Conservation (phyloP, 2,888 invertebrate genomes). For the Cheilosia scutellata region DNA sequence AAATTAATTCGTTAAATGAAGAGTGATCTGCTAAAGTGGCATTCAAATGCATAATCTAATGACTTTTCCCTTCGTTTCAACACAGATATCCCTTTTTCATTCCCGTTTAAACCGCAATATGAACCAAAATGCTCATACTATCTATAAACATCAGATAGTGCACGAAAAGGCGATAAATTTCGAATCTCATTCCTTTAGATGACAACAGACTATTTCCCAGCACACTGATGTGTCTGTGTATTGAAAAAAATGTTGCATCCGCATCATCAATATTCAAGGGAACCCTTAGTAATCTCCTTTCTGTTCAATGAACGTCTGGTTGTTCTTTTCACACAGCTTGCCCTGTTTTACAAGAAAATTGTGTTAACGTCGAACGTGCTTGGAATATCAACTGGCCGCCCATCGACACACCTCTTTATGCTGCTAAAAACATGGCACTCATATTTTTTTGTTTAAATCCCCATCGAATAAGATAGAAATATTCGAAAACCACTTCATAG, state of each 20-base stretch:
- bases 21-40: too few species aligned
- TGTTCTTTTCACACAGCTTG: conserved; percentile 22
- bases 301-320: conserved; percentile 35
- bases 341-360: conserved; percentile 51
- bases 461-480: conserved; percentile 42
- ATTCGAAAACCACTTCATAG: conserved; percentile 56
- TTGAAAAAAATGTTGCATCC: conserved; percentile 15
- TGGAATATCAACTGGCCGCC: conserved; percentile 43
- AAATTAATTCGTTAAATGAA: too few species aligned
- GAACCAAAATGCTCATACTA: neutral
- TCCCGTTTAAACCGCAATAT: too few species aligned
- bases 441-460: conserved; percentile 28
- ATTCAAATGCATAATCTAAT: too few species aligned
- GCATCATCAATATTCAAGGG: conserved; percentile 27
- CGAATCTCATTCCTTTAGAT: neutral
- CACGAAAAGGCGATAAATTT: neutral
- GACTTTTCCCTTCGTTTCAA: too few species aligned
- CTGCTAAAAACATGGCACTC: conserved; percentile 28
- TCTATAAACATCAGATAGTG: neutral
- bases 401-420: conserved; percentile 35
- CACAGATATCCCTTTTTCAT: too few species aligned
- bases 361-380: conserved; percentile 57
- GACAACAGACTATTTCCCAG: neutral
- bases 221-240: neutral
- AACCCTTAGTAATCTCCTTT: neutral